These are phyloP conservation scores for Mallotus villosus DNA, from an alignment of 2,797 vertebrate species.

Conservation along the genomic window DNA sequence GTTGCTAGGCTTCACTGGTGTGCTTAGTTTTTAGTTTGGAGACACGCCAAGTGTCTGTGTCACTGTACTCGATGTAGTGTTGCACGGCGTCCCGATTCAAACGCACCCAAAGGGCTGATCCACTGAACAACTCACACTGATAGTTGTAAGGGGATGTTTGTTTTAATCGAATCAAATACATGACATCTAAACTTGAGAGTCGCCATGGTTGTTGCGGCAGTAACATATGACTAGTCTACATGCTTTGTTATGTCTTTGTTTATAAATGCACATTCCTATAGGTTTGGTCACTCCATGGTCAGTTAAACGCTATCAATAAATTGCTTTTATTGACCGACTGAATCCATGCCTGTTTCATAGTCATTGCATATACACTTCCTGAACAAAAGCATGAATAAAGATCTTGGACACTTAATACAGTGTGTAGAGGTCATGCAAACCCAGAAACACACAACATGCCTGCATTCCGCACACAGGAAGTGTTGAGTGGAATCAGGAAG, in stretches of 20 bases:
- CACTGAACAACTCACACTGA: conserved; percentile 11
- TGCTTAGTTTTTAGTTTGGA: conserved; percentile 1
- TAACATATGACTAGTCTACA: conserved; percentile 37
- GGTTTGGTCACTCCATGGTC: conserved; percentile 36
- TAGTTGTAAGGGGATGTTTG: conserved; percentile 17
- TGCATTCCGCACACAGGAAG: no score
- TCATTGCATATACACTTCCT: background rate
- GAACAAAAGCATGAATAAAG: background rate
- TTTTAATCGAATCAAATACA: conserved; percentile 27
- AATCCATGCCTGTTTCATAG: background rate
- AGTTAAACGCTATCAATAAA: conserved; percentile 61
- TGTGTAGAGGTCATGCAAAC: no score
- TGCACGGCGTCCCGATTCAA: background rate
- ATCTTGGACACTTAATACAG: background rate
- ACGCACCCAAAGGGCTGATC: conserved; percentile 44
- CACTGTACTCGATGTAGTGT: background rate
- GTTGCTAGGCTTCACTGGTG: conserved; percentile 9
- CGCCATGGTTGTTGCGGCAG: conserved; percentile 21
- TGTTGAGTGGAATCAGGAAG: background rate
- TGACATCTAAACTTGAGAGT: conserved; percentile 5
- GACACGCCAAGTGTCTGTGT: conserved; percentile 6
- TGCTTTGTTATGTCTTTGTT: conserved; percentile 12
- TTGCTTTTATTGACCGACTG: conserved; percentile 24
- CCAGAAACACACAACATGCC: background rate
- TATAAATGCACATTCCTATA: conserved; percentile 25